phyloP scores from a whole-genome alignment of 2,797 vertebrate genomes.

The Gephyroberyx darwinii region DNA sequence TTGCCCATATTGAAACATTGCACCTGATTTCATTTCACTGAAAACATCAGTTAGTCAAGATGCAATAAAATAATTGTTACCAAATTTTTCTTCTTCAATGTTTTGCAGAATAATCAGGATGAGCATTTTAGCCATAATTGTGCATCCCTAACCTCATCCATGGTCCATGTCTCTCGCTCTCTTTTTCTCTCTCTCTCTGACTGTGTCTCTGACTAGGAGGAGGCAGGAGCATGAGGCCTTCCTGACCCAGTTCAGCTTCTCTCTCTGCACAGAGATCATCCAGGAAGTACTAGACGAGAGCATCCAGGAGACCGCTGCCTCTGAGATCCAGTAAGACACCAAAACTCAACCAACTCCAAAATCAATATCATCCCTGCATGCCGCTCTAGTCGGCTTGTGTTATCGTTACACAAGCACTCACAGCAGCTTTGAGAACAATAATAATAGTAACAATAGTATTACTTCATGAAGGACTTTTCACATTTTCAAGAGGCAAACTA shows the following conservation, averaged over 20 bases:
- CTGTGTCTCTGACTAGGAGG: conserved; percentile 72
- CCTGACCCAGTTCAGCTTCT: conserved; percentile 82
- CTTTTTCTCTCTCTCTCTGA: conserved; percentile 12
- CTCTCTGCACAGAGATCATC: conserved; percentile 82
- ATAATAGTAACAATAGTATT: background rate
- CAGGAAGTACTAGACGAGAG: conserved; percentile 83
- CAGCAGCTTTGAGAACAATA: too few species aligned
- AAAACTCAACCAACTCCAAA: background rate
- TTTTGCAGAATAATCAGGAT: background rate
- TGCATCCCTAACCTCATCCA: background rate
- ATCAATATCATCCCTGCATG: background rate
- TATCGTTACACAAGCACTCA: too few species aligned
- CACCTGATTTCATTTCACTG: too few species aligned
- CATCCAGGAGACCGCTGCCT: conserved; percentile 75
- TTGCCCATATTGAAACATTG: too few species aligned
- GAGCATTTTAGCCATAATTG: background rate
- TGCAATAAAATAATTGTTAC: too few species aligned
- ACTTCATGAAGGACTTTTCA: background rate
- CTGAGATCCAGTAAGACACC: conserved; percentile 84
- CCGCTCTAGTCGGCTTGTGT: background rate
- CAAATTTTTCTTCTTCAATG: too few species aligned
- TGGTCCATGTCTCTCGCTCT: background rate
- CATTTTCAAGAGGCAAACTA: too few species aligned
- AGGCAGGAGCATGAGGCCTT: conserved; percentile 85
- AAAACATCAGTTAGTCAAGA: too few species aligned